Conservation (phyloP, 2,888 invertebrate genomes). For the Lottia scabra region DNA sequence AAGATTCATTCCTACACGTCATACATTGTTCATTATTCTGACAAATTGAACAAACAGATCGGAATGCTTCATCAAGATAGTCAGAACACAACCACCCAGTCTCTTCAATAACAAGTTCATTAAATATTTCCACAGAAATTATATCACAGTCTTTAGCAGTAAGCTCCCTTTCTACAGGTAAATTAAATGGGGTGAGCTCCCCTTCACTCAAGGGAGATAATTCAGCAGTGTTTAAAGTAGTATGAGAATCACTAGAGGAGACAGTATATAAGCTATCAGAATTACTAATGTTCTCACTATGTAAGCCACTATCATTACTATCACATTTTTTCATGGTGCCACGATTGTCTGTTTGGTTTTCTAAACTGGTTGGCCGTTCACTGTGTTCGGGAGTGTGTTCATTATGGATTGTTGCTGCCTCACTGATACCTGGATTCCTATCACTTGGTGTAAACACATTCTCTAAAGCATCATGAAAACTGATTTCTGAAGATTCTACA, state of each 20-base stretch:
- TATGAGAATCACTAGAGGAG: slow-evolving; percentile 36
- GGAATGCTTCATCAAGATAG: slow-evolving; percentile 26
- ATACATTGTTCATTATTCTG: neutral
- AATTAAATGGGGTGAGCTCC: slow-evolving; percentile 5
- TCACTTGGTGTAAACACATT: neutral
- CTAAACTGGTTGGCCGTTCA: neutral
- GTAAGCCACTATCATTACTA: slow-evolving; percentile 61
- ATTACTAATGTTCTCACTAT: slow-evolving; percentile 59
- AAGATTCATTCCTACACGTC: neutral
- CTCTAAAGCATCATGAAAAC: slow-evolving; percentile 3
- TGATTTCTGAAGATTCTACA: neutral
- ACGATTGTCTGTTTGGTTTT: slow-evolving; percentile 8
- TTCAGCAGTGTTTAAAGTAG: slow-evolving; percentile 22
- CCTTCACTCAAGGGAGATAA: neutral
- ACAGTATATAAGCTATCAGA: slow-evolving; percentile 48
- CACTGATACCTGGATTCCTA: neutral
- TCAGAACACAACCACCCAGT: slow-evolving; percentile 26
- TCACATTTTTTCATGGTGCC: slow-evolving; percentile 53
- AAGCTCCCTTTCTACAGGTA: neutral
- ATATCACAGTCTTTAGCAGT: neutral
- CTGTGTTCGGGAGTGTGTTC: neutral
- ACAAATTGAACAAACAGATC: slow-evolving; percentile 1
- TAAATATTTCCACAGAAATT: neutral
- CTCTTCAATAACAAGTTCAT: slow-evolving; percentile 5
- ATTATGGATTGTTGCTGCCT: neutral